These are phyloP conservation scores for Proisotoma minuta DNA, from an alignment of 2,888 invertebrate species.

Conservation along the genomic window DNA sequence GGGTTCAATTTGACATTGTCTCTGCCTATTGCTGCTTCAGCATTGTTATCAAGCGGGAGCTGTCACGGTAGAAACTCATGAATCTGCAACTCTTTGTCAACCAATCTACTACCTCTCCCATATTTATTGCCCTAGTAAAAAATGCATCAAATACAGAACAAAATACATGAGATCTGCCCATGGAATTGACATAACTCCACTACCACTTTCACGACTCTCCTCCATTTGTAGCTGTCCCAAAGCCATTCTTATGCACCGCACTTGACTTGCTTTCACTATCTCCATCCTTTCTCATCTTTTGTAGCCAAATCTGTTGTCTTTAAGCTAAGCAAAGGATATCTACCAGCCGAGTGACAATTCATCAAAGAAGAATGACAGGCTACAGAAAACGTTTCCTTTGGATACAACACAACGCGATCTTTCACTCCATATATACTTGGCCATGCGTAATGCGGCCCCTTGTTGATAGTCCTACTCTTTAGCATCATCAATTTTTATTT, in stretches of 20 bases:
- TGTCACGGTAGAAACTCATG: constrained; percentile 39
- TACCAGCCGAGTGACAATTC: too few species aligned
- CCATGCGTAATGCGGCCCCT: too few species aligned
- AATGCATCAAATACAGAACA: constrained; percentile 46
- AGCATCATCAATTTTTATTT: neutral
- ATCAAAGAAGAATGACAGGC: too few species aligned
- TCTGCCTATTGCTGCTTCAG: constrained; percentile 41
- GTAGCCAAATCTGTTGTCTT: too few species aligned
- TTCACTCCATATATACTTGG: too few species aligned
- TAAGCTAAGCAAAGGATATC: too few species aligned
- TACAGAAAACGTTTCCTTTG: too few species aligned
- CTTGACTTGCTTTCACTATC: too few species aligned
- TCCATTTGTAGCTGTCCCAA: too few species aligned
- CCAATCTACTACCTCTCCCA: constrained; percentile 33
- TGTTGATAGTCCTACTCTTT: neutral
- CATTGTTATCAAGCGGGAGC: constrained; percentile 41
- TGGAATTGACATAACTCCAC: constrained; percentile 36
- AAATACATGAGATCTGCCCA: constrained; percentile 41
- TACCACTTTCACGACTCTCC: too few species aligned
- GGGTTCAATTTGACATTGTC: constrained; percentile 42
- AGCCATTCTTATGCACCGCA: neutral
- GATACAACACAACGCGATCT: constrained; percentile 18
- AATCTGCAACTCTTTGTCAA: constrained; percentile 37
- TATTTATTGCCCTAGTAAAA: constrained; percentile 45
- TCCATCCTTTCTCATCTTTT: too few species aligned